phyloP scores from a whole-genome alignment of 2,113 vertebrate species.

The Hepsetus odoe region DNA sequence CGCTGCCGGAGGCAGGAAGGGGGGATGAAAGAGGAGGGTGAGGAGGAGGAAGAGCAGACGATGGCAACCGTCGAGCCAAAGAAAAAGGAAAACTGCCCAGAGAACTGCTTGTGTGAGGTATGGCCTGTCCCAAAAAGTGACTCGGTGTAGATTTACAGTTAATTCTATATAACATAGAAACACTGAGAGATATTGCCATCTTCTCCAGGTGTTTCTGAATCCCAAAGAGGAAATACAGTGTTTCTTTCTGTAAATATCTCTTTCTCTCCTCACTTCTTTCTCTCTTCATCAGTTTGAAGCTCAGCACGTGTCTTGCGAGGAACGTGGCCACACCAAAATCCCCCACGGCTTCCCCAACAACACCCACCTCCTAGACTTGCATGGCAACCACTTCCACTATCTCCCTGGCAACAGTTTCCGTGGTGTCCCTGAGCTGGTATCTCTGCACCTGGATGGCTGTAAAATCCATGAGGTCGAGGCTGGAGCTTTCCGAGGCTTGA shows the following conservation, averaged over 20 bases:
- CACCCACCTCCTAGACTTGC: constrained; percentile 83
- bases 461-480: constrained; percentile 71
- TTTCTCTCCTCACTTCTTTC: neutral
- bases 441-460: constrained; percentile 86
- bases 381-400: constrained; percentile 76
- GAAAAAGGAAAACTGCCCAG: constrained; percentile 75
- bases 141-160: too few species aligned
- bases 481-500: constrained; percentile 79
- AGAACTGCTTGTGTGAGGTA: constrained; percentile 78
- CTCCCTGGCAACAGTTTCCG: constrained; percentile 79
- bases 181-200: too few species aligned
- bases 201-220: too few species aligned
- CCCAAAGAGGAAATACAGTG: too few species aligned
- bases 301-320: constrained; percentile 79
- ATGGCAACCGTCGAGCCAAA: constrained; percentile 69
- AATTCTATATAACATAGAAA: too few species aligned
- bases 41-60: constrained; percentile 54
- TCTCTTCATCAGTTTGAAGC: constrained; percentile 59
- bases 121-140: constrained; percentile 5
- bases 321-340: constrained; percentile 73
- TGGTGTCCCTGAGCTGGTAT: constrained; percentile 75
- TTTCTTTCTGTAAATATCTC: neutral
- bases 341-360: constrained; percentile 80
- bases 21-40: constrained; percentile 65
- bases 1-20: constrained; percentile 75